These are phyloP conservation scores for Rhopalosiphum maidis DNA, from an alignment of 1,140 invertebrate genomes.

Conservation along the genomic window DNA sequence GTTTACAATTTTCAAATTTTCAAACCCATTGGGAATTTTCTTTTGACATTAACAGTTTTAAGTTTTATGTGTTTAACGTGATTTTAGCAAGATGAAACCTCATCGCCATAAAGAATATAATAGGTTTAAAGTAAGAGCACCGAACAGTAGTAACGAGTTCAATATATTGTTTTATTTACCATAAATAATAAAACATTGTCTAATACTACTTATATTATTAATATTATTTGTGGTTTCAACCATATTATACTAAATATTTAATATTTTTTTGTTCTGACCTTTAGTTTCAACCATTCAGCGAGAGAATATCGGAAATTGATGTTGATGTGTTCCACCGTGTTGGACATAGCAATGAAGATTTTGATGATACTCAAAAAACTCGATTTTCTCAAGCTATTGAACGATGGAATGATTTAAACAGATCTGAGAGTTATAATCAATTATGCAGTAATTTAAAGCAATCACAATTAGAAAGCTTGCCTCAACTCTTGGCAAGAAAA, in stretches of 20 bases:
- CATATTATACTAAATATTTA: slow-evolving; percentile 57
- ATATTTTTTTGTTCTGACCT: slow-evolving; percentile 63
- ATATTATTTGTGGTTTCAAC: not conserved
- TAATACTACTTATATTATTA: not conserved
- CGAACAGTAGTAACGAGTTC: not conserved
- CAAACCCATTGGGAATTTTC: not conserved
- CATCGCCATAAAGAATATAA: slow-evolving; percentile 79
- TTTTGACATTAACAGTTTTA: not conserved
- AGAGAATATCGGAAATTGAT: slow-evolving; percentile 82
- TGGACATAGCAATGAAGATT: slow-evolving; percentile 73
- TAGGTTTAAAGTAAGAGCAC: slow-evolving; percentile 75
- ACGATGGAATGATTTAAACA: slow-evolving; percentile 87
- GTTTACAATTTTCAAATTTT: not conserved
- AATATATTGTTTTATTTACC: slow-evolving; percentile 44
- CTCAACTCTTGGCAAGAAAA: slow-evolving; percentile 51
- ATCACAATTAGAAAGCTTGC: slow-evolving; percentile 69
- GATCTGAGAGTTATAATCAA: slow-evolving; percentile 79
- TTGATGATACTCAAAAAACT: slow-evolving; percentile 73
- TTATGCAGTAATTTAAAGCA: slow-evolving; percentile 77
- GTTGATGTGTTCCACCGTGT: slow-evolving; percentile 80
- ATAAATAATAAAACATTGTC: slow-evolving; percentile 42
- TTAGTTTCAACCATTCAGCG: slow-evolving; percentile 86
- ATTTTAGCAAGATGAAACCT: slow-evolving; percentile 71
- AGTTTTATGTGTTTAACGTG: not conserved
- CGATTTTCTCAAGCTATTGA: slow-evolving; percentile 81